Conservation (phyloP, 2,797 vertebrate species). For the Poecilia wingei region DNA sequence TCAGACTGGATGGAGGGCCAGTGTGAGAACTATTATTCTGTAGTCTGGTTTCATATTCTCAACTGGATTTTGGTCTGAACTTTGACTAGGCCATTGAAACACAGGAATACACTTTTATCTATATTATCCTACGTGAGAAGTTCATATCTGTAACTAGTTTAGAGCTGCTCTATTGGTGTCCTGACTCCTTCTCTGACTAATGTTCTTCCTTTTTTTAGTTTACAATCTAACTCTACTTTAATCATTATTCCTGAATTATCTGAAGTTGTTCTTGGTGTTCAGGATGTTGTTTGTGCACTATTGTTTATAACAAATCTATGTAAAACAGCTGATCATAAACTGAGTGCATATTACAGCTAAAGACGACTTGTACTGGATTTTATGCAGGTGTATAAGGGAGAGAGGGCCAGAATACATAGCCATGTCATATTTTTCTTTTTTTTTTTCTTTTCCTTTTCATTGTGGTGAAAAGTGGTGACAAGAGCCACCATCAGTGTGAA, state of each 20-base stretch:
- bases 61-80: neutral
- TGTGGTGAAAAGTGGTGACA: conserved; percentile 5
- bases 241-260: neutral
- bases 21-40: neutral
- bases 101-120: neutral
- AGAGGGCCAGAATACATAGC: neutral
- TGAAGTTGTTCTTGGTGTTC: neutral
- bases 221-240: neutral
- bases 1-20: neutral
- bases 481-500: conserved; percentile 2
- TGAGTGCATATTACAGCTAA: neutral
- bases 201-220: neutral
- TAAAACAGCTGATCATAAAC: neutral
- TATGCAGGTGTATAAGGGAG: neutral
- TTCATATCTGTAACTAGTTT: neutral
- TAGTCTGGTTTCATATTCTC: neutral
- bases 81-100: neutral
- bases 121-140: neutral
- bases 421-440: neutral
- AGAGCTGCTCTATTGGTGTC: neutral
- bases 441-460: neutral
- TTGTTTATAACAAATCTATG: neutral
- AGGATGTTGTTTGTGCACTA: too few species aligned
- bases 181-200: neutral
- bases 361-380: neutral